phyloP scores from a whole-genome alignment of 2,113 vertebrate species.

The Aptenodytes patagonicus region DNA sequence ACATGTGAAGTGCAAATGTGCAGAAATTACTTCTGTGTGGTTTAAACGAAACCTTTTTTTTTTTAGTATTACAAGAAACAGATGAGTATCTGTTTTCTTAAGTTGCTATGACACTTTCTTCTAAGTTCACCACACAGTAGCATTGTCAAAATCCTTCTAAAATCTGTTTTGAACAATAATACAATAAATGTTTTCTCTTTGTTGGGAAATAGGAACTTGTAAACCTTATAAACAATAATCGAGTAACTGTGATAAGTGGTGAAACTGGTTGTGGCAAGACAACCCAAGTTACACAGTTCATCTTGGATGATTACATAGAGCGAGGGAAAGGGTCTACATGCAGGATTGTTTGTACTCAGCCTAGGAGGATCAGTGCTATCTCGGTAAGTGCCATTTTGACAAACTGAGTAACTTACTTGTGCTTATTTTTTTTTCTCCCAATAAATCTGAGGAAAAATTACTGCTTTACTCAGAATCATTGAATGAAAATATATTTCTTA shows the following conservation, averaged over 20 bases:
- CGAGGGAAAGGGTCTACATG: slow-evolving; percentile 85
- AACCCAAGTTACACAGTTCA: slow-evolving; percentile 96
- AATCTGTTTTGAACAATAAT: fast-evolving
- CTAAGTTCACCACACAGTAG: fast-evolving
- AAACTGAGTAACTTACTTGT: not conserved
- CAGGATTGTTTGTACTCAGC: slow-evolving; percentile 93
- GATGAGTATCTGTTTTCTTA: not conserved
- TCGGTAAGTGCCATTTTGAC: slow-evolving; percentile 77
- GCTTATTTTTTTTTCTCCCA: too few relatives aligned
- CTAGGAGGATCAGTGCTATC: slow-evolving; percentile 94
- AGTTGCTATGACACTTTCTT: not conserved
- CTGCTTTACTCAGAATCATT: not conserved
- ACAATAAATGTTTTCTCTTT: not conserved
- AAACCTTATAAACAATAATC: slow-evolving; percentile 79
- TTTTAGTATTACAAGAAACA: not conserved
- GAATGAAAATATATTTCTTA: not conserved
- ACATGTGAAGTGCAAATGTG: not conserved
- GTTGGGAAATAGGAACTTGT: slow-evolving; percentile 82
- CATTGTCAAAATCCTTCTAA: not conserved
- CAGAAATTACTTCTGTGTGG: not conserved
- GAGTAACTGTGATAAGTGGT: slow-evolving; percentile 91
- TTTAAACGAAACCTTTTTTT: not conserved
- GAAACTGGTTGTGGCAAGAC: slow-evolving; percentile 98
- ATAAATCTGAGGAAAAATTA: not conserved
- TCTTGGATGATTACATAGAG: slow-evolving; percentile 90